Base-by-base conservation (phyloP, 2,888 invertebrate genomes). In the Epirrhoe alternata region DNA sequence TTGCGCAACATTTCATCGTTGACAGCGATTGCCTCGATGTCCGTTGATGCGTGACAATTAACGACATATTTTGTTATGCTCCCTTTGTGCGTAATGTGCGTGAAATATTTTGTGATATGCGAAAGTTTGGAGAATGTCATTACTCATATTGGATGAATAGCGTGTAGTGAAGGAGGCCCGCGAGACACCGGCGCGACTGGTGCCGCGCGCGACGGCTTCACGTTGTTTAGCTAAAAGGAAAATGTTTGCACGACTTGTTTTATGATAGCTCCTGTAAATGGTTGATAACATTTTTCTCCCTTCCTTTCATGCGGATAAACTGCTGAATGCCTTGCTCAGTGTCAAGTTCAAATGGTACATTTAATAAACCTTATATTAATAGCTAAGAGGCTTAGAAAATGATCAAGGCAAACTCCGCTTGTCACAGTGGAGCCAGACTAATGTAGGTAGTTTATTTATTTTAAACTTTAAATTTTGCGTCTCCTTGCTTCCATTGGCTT, bases 1-100 rank as follows among this genome's bases (percentile, higher is more conserved):
- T 79, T 79, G 74, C 71, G 77, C 80, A 77, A 79, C 75, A 70
- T 75, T 73, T 76, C 74, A 77, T 74, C 71, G 70, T 66, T 65
- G 71, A 73, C 65, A 74, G 64, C 70, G 68, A 74, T 74, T 73
- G 70, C 71, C 77, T 76, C 74, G 72, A 69, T 69, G 69, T 71
- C 73, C 74, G 69, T 68, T 69, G 75, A 70, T 59, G 71, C 72
- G 68, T 68, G 67, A 64, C 68, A 73, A 74, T 75, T 70, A 69
- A 70, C 68, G 71, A 69, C 73, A 68, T 68, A 71, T 75, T 69
- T 71, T 71, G 67, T 64, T 54, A 68, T 67, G 68, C 68, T 70
- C 66, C 66, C 70, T 50, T 72, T 64, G 70, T 60, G 68, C 67
- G 72, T 70, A 67, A 71, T 72, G 60, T 70, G 71, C 71, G 69